Percentiles rank a stretch among this genome's conserved stretches.
Evolutionary conservation across 2,113 vertebrate species (phyloP).

Genomic region (Raja brachyura): DNA sequence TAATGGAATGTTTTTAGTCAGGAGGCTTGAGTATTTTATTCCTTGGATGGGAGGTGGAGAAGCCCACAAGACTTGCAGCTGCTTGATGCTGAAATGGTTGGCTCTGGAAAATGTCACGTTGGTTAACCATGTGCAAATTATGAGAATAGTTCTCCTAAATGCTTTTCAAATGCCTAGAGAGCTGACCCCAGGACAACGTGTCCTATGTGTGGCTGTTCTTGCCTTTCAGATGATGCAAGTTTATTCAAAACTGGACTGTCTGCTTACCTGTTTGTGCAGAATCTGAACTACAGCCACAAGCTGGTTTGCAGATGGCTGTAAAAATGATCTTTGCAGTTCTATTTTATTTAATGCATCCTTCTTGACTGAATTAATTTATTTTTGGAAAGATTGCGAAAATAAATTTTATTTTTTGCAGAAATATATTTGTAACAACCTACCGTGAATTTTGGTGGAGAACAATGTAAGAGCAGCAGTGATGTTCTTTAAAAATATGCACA

Average conservation of each 20-base stretch:
- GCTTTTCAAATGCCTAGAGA: constrained; percentile 51
- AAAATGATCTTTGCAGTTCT: no score
- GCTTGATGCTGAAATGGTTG: constrained; percentile 50
- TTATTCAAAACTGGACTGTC: constrained; percentile 41
- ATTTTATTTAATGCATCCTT: background rate
- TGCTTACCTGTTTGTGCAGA: background rate
- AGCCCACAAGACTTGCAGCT: constrained; percentile 46
- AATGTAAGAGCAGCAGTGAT: background rate
- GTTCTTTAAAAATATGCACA: background rate
- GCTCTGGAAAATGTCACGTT: constrained; percentile 48
- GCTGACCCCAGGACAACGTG: constrained; percentile 49
- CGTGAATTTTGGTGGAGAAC: no score
- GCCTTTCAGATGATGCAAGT: constrained; percentile 40
- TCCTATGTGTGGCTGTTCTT: constrained; percentile 43
- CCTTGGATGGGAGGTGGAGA: constrained; percentile 38
- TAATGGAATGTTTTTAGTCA: background rate
- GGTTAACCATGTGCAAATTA: constrained; percentile 53
- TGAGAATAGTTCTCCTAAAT: constrained; percentile 52
- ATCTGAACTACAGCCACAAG: background rate
- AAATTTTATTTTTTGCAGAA: background rate
- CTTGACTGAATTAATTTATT: no score
- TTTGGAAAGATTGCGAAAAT: background rate
- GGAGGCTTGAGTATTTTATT: background rate
- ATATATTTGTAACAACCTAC: no score
- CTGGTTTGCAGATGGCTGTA: background rate